Evolutionary conservation across 2,797 vertebrate species (phyloP), one percentile per base, ranked within the genome.

Genomic region (Hippopotamyrus pictus): DNA sequence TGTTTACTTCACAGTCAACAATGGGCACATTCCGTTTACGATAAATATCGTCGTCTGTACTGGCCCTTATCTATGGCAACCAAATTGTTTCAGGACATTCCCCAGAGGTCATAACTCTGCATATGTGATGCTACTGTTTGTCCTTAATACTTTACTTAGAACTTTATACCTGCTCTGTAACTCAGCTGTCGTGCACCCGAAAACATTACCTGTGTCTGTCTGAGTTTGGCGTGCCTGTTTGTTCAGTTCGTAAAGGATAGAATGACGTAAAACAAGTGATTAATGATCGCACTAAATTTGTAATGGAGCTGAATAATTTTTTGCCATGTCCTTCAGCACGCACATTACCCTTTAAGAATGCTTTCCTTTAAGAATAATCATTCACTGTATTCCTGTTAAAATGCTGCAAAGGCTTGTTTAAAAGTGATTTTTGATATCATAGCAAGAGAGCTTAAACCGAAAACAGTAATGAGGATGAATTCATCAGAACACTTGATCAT

Each of bases 1-100:
- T 79, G 73, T 79, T 79, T 44, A 79, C 73, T 79, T 79, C 5
- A 44, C 73, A 76, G 19, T 76, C 73, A 76, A 76, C 73, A 76
- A 76, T 76, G 9, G 33, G 25, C 37, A 25, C 25, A 2, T 33
- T 69, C 62, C 11, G 1, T 73, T 73, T 33, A 73, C 25, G 5
- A 33, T 73, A 33, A 73, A 37, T 73, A 5, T 33, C 17, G 11
- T 73, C 37, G 29, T 37, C 73, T n/a, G 2, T 44, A 3, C 19
- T 2, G 17, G 9, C 33, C 33, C 6, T 8, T n/a, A 79, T 2
- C 37, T n/a, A 44, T 44, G 5, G 8, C 33, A 44, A 12, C 37
- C 37, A 0, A 1, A 79, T 79, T 79, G 37, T 79, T 79, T 79
- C 73, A 79, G 33, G 17, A 44, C 14, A 37, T n/a, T 44, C 6